Evolutionary conservation across 2,888 invertebrate species (phyloP), one percentile per base, ranked within the genome.

Genomic region (Crepidodera aurea): DNA sequence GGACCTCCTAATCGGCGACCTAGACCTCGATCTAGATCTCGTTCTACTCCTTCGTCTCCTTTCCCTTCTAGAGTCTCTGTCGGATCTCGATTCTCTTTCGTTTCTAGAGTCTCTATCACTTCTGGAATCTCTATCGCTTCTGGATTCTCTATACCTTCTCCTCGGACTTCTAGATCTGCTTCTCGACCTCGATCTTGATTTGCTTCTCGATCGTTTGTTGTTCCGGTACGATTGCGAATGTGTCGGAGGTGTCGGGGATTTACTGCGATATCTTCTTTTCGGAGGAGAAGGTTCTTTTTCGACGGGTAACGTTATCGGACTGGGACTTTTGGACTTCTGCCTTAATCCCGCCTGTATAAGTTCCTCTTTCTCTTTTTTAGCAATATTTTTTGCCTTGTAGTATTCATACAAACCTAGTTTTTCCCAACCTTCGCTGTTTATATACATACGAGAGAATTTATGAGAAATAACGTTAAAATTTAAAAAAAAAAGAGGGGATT

Each of bases 351-450:
- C 85, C 15, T 84, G 84, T 58, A 94, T 88, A 55, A 92, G 91
- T 66, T 94, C 93, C 75, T 94, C 93, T 78, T 94, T 95, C 76
- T 91, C 88, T 77, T 93, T 94, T 70, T 90, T 89, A 1, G 96
- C 95, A 62, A 90, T 87, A 80, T 95, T 93, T 82, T 98, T 99
- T 4, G 96, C 94, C 83, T 96, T 95, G 83, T 95, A 98, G 83
- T 96, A 99, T 82, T 99, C 98, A 81, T 96, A 97, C 57, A 99
- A 85, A 66, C 96, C 98, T 76, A 98, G 85, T 82, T 96, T 96
- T 81, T 99, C 99, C 98, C 98, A 99, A 25, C 98, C 98, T 81
- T 98, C 98, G 81, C 91, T 91, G 79, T 57, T 66, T 57, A 48
- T 48, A 39, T 39, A 57, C 48, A 57, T 27, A 57, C 16, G 57